Conservation (phyloP, 2,113 vertebrate species). For the Erpornis zantholeuca region DNA sequence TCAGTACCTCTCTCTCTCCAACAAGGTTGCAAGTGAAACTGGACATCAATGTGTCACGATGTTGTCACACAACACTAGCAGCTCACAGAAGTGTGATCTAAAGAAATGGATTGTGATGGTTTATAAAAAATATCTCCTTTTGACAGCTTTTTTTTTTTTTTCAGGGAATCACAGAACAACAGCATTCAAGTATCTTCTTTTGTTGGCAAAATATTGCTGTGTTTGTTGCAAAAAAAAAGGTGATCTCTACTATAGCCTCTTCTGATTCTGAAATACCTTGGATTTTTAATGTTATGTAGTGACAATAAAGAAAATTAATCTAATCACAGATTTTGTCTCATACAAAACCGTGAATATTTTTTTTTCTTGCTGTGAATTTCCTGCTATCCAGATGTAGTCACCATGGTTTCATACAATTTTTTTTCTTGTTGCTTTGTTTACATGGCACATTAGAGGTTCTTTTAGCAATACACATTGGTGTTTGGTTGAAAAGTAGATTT, state of each 20-base stretch:
- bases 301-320: background rate
- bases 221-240: background rate
- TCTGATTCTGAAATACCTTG: background rate
- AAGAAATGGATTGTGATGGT: background rate
- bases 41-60: rapidly evolving
- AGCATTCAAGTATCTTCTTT: background rate
- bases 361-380: background rate
- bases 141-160: background rate
- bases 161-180: background rate
- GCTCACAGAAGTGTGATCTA: background rate
- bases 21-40: background rate
- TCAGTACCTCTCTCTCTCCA: background rate
- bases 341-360: background rate
- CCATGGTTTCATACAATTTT: background rate
- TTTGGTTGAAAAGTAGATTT: background rate
- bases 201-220: background rate
- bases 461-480: background rate
- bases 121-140: background rate
- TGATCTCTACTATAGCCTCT: background rate
- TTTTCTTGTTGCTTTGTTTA: background rate
- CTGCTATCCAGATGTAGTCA: background rate
- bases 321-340: background rate
- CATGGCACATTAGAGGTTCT: background rate
- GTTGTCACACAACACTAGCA: background rate
- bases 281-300: background rate